Conservation (phyloP, 2,888 invertebrate species). For the Leptinotarsa peninsularis region DNA sequence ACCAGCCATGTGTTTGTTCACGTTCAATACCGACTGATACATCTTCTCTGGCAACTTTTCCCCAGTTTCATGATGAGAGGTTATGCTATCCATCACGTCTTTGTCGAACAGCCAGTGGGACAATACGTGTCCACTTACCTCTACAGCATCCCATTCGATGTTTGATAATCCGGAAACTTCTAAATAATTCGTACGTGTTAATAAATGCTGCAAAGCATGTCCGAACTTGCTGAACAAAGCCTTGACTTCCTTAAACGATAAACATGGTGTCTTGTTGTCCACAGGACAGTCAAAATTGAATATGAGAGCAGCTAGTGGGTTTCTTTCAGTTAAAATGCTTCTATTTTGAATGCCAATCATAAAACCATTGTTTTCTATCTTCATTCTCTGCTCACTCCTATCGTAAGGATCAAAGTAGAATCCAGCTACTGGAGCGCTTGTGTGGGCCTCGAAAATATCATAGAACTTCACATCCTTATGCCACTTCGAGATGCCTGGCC, state of each 20-base stretch:
- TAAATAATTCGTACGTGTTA: slow-evolving; percentile 84
- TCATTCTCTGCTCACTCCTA: slow-evolving; percentile 74
- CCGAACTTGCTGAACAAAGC: slow-evolving; percentile 89
- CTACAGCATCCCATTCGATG: slow-evolving; percentile 94
- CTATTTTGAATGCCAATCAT: slow-evolving; percentile 83
- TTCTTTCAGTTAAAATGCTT: slow-evolving; percentile 73
- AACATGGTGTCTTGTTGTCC: slow-evolving; percentile 74
- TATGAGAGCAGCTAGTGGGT: slow-evolving; percentile 84
- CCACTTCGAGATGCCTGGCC: slow-evolving; percentile 79
- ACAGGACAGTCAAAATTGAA: slow-evolving; percentile 82
- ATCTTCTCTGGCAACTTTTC: slow-evolving; percentile 77
- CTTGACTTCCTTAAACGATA: slow-evolving; percentile 82
- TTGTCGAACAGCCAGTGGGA: slow-evolving; percentile 79
- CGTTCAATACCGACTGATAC: slow-evolving; percentile 73
- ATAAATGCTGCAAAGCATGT: slow-evolving; percentile 84
- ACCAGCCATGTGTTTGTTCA: slow-evolving; percentile 81
- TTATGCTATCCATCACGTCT: slow-evolving; percentile 68
- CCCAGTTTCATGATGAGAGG: slow-evolving; percentile 80
- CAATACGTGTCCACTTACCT: slow-evolving; percentile 86
- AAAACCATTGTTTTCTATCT: slow-evolving; percentile 76
- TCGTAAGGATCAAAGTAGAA: slow-evolving; percentile 89
- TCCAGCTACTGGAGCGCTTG: slow-evolving; percentile 77
- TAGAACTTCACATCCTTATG: slow-evolving; percentile 87
- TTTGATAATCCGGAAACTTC: slow-evolving; percentile 88
- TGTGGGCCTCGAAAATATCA: slow-evolving; percentile 79